Evolutionary conservation across 2,888 invertebrate genomes (phyloP).

Genomic region (Elmis aenea): DNA sequence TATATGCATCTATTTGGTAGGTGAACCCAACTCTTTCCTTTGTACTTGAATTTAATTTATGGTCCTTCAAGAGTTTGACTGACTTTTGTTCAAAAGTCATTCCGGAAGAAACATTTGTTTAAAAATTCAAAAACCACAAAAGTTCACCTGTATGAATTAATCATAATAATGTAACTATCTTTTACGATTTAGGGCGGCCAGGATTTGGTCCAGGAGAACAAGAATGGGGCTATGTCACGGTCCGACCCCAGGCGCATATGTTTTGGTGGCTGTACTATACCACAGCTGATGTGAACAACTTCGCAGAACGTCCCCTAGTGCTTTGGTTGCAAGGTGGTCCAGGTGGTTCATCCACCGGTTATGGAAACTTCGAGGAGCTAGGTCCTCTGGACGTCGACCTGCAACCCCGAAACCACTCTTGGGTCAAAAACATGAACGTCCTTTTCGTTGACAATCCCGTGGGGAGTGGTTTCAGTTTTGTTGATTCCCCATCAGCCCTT

Average conservation of each 20-base stretch:
- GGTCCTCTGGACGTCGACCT: constrained; percentile 68
- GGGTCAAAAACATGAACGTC: constrained; percentile 77
- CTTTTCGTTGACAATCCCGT: constrained; percentile 86
- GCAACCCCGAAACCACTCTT: constrained; percentile 65
- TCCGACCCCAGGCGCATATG: constrained; percentile 71
- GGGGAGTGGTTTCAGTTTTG: constrained; percentile 80
- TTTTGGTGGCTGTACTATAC: constrained; percentile 86
- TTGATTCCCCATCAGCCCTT: constrained; percentile 49
- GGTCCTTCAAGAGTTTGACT: no score
- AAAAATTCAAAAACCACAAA: no score
- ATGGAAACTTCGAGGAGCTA: constrained; percentile 78
- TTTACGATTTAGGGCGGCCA: no score
- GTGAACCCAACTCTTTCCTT: no score
- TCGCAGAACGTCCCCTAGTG: constrained; percentile 66
- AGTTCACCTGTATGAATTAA: no score
- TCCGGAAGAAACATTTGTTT: no score
- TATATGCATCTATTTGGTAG: no score
- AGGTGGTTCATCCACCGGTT: constrained; percentile 51
- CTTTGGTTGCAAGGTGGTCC: constrained; percentile 90
- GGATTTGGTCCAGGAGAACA: no score
- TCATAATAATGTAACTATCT: no score
- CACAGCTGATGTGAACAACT: constrained; percentile 51
- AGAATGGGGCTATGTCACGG: constrained; percentile 68
- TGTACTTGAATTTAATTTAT: no score
- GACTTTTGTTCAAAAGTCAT: no score